Evolutionary conservation across 2,797 vertebrate genomes (phyloP).

Genomic region (Australoheros facetus): DNA sequence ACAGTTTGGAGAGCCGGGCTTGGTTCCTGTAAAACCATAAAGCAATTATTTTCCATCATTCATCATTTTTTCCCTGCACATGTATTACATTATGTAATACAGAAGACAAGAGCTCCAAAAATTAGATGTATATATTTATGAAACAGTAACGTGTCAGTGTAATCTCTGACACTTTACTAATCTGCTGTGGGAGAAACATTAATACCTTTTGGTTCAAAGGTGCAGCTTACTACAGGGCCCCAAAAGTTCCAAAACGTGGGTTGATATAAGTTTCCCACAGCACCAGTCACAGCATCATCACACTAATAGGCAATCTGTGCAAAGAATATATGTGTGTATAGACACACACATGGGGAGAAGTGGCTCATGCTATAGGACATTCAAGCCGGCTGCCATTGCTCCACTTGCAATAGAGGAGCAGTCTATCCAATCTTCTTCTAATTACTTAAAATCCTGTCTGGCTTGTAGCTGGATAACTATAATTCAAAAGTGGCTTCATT

Average conservation of each 20-base stretch:
- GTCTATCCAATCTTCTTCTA: background rate
- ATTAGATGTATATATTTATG: too few relatives aligned
- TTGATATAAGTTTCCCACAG: background rate
- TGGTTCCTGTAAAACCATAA: constrained; percentile 65
- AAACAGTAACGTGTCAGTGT: too few relatives aligned
- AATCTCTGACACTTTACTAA: background rate
- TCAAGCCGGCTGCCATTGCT: background rate
- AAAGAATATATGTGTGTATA: background rate
- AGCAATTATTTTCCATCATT: constrained; percentile 5
- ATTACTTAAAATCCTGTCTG: constrained; percentile 6
- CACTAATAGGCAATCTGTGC: background rate
- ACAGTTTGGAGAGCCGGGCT: constrained; percentile 51
- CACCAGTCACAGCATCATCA: background rate
- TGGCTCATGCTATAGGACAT: background rate
- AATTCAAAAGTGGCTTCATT: constrained; percentile 7
- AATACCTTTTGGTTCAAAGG: background rate
- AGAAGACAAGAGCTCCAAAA: too few relatives aligned
- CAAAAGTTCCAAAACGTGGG: background rate
- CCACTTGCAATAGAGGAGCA: background rate
- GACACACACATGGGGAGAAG: background rate
- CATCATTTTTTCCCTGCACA: too few relatives aligned
- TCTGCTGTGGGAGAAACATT: constrained; percentile 1
- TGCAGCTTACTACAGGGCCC: background rate
- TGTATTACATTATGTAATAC: too few relatives aligned
- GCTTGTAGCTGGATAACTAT: background rate